Evolutionary conservation across 1,140 invertebrate genomes (phyloP), one percentile per base, ranked within the genome.

Genomic region (Triops longicaudatus): DNA sequence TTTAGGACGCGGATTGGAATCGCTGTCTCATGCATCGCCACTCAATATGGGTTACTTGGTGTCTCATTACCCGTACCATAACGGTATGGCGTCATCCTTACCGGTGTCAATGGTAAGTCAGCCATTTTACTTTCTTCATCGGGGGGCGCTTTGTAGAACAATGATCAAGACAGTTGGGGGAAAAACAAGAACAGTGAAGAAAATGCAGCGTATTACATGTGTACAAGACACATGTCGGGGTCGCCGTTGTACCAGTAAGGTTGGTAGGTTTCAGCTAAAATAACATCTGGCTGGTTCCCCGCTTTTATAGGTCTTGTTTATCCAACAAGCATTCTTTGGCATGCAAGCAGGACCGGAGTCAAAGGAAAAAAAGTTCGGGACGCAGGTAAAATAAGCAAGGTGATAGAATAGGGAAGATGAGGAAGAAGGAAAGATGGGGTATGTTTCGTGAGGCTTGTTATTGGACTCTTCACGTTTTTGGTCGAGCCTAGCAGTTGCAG

Each of bases 41-140:
- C 94, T 94, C 87, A 93, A 94, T 87, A 93, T 95, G 91, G 92
- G 92, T 82, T 95, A 94, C 87, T 88, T 94, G 82, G 91, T 94
- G 83, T 91, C 92, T 76, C 92, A 92, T 31, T 95, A 95, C 84
- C 89, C 91, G 78, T 95, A 95, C 86, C 89, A 92, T 81, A 96
- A 95, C 84, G 93, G 93, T 82, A 90, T 91, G 80, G 89, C 90
- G 79, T 91, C 90, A 85, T 90, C 90, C 80, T 88, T 93, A 81
- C 92, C 92, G 80, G 93, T 93, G 80, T 92, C 92, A 84, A 94
- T 94, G 92, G 93, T 94, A 85, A 92, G 92, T 90, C 31, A 72
- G 27, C 31, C 22, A 2, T 37, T 77, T 77, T 37, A 6, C 75
- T 71, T 78, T 75, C 75, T 42, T 78, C 73, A 31, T 31, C 50